Percentiles rank a stretch among this genome's conserved stretches.
phyloP scores from a whole-genome alignment of 2,797 vertebrate genomes.

The Fundulus diaphanus region DNA sequence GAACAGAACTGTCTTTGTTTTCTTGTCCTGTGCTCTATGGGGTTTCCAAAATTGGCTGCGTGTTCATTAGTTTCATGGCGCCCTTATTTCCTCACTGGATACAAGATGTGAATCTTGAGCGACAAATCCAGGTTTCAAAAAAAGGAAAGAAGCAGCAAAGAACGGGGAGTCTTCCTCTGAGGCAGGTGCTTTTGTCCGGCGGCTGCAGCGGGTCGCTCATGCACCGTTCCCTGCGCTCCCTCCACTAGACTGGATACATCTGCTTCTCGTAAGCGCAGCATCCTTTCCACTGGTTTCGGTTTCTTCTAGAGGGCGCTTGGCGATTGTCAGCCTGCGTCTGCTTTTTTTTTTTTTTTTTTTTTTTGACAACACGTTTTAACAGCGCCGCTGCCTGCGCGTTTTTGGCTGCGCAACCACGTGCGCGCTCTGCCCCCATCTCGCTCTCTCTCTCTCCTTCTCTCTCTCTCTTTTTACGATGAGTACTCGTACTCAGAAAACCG shows the following conservation, averaged over 20 bases:
- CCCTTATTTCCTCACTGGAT: slow-evolving; percentile 9
- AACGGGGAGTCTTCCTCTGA: slow-evolving; percentile 26
- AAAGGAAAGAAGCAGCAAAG: background rate
- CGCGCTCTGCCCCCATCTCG: background rate
- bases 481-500: slow-evolving; percentile 29
- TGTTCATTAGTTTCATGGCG: slow-evolving; percentile 29
- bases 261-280: slow-evolving; percentile 58
- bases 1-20: slow-evolving; percentile 3
- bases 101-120: slow-evolving; percentile 9
- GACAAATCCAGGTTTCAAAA: slow-evolving; percentile 15
- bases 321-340: background rate
- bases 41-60: slow-evolving; percentile 37
- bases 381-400: background rate
- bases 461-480: slow-evolving; percentile 1
- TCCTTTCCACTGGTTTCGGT: slow-evolving; percentile 34
- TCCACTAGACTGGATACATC: slow-evolving; percentile 60
- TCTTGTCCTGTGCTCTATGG: background rate
- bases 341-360: slow-evolving; percentile 1
- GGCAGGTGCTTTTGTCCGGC: slow-evolving; percentile 52
- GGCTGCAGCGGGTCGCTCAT: slow-evolving; percentile 46
- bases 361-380: slow-evolving; percentile 15
- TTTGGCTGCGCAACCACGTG: background rate
- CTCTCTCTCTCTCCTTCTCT: background rate
- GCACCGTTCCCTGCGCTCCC: slow-evolving; percentile 43
- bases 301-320: slow-evolving; percentile 14